A percentile compares a stretch with the other conserved stretches of the same genome.
Conservation (phyloP, 2,888 invertebrate species). For the Plusia festucae region DNA sequence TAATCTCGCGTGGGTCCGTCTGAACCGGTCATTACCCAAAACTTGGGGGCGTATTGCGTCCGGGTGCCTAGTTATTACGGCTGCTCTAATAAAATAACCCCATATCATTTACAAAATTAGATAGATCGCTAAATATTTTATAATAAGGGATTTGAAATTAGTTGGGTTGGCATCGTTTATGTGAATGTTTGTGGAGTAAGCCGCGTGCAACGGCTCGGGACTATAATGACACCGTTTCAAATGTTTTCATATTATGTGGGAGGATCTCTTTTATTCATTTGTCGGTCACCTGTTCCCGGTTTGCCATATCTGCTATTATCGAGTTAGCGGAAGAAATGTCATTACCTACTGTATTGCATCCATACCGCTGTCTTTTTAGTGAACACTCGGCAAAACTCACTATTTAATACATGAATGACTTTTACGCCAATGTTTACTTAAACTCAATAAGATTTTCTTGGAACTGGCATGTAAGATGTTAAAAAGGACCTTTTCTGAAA, state of each 20-base stretch:
- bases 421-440: neutral
- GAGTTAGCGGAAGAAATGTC: constrained; percentile 66
- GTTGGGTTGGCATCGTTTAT: constrained; percentile 79
- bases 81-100: constrained; percentile 86
- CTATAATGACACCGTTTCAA: constrained; percentile 72
- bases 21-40: constrained; percentile 86
- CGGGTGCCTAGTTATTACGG: constrained; percentile 87
- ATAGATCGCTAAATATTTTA: constrained; percentile 89
- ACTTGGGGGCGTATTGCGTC: constrained; percentile 87
- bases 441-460: constrained; percentile 15
- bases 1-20: constrained; percentile 85
- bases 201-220: constrained; percentile 65
- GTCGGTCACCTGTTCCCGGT: constrained; percentile 60
- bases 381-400: neutral
- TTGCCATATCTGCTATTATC: constrained; percentile 74
- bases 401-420: constrained; percentile 18
- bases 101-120: constrained; percentile 87
- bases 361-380: neutral
- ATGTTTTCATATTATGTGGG: constrained; percentile 67
- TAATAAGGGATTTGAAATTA: constrained; percentile 82
- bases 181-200: constrained; percentile 69
- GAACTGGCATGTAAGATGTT: constrained; percentile 31
- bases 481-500: constrained; percentile 55
- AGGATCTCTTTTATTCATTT: constrained; percentile 63
- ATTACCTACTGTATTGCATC: constrained; percentile 51